Evolutionary conservation across 2,888 invertebrate genomes (phyloP), one percentile per base, ranked within the genome.

Genomic region (Malthinus flaveolus): DNA sequence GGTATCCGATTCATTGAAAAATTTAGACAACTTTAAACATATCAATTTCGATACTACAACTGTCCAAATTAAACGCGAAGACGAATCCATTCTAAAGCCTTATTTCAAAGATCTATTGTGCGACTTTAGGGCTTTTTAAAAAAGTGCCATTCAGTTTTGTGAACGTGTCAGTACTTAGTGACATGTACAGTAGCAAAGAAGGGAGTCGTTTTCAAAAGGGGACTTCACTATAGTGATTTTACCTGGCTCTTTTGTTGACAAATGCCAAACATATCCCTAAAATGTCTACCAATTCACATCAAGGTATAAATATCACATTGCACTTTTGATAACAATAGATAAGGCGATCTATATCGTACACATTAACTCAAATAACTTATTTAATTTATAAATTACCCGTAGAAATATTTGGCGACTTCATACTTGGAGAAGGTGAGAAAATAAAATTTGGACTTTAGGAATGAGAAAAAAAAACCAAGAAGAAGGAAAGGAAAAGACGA

Each of bases 141-240:
- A 73, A 75, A 75, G 73, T 71, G 72, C 73, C 73, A 74, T 76
- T 76, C 68, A 67, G 71, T 71, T 75, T 77, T 78, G 76, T 78
- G 63, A 69, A 75, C 75, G 77, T 78, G 78, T 78, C 78, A 78
- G 71, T 77, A 75, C 77, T 78, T 77, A 78, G 76, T 72, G 70
- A 71, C 63, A 69, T 71, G 67, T 70, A 75, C 74, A 73, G 75
- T 75, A 75, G 74, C 73, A 59, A 69, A 66, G 65, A 68, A 74
- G 73, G 73, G 74, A 72, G 71, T 73, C 72, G 69, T 66, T 73
- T 68, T 67, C 70, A 69, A 71, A 70, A 69, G 69, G 69, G 23
- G 65, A 57, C 61, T 61, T 50, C 42, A 66, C 66, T 66, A 66
- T 68, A 67, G 75, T 75, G 75, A 76, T 75, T 75, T 73, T 76